These are phyloP conservation scores for Styela plicata DNA, from an alignment of 23 tunicate genomes.

Conservation along the genomic window DNA sequence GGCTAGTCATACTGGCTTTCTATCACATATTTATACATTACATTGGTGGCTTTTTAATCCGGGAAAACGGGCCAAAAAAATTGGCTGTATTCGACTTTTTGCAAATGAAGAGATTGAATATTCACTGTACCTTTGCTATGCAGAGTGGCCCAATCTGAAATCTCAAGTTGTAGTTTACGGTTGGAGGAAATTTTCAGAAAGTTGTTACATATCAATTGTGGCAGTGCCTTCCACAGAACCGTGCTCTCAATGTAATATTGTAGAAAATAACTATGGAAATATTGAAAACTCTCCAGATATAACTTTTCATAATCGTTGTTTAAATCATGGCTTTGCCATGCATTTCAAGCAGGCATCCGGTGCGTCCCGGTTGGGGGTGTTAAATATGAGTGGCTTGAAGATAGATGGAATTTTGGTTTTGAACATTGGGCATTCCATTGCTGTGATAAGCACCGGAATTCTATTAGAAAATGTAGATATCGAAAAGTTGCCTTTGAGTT, in stretches of 20 bases:
- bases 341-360: conserved; percentile 73
- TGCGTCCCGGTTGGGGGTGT: conserved; percentile 33
- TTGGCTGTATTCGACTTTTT: conserved; percentile 54
- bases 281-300: too few species aligned
- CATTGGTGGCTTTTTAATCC: conserved; percentile 87
- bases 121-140: conserved; percentile 36
- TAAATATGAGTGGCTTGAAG: conserved; percentile 50
- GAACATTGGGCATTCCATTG: conserved; percentile 93
- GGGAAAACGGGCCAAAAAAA: conserved; percentile 31
- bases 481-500: conserved; percentile 52
- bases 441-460: conserved; percentile 69
- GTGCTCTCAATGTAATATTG: conserved; percentile 39
- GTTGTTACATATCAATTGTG: conserved; percentile 63
- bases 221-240: conserved; percentile 54
- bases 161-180: conserved; percentile 74
- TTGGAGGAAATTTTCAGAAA: conserved; percentile 21
- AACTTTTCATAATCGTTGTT: conserved; percentile 25
- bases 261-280: background rate
- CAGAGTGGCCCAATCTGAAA: conserved; percentile 86
- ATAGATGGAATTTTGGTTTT: conserved; percentile 64
- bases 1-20: conserved; percentile 39
- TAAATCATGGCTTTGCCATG: conserved; percentile 65
- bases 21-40: conserved; percentile 46
- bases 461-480: background rate
- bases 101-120: conserved; percentile 70